Evolutionary conservation across 2,113 vertebrate genomes (phyloP).

Genomic region (Nycticryphes semicollaris): DNA sequence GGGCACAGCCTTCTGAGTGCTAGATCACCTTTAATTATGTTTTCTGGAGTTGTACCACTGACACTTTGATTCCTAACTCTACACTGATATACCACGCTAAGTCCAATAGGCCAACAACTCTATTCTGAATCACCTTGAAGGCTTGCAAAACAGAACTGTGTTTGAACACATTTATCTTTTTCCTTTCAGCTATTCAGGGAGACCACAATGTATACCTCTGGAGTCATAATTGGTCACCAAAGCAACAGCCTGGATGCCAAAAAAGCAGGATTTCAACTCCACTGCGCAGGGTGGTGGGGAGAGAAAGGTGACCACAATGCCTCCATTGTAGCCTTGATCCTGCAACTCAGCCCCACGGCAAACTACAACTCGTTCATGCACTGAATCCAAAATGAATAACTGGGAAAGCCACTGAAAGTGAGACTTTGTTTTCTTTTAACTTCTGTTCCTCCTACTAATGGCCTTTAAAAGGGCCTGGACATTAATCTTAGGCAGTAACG

Average conservation of each 20-base stretch:
- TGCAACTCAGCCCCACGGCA: neutral
- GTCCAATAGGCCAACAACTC: conserved; percentile 41
- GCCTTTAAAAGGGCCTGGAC: neutral
- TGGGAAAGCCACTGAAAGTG: conserved; percentile 14
- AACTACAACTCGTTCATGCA: neutral
- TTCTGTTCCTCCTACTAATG: neutral
- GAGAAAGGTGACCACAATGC: conserved; percentile 56
- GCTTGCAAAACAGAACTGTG: conserved; percentile 28
- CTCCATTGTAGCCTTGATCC: conserved; percentile 48
- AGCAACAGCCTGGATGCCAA: conserved; percentile 57
- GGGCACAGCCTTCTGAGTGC: conserved; percentile 5
- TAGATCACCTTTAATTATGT: conserved; percentile 55
- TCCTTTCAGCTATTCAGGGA: conserved; percentile 16
- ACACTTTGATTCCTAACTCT: conserved; percentile 39
- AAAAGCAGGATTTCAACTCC: conserved; percentile 48
- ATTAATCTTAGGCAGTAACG: neutral
- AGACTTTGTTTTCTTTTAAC: conserved; percentile 31
- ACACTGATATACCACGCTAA: neutral
- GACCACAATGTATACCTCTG: conserved; percentile 53
- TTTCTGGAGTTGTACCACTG: conserved; percentile 39
- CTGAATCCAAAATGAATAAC: conserved; percentile 43
- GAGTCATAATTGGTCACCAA: conserved; percentile 50
- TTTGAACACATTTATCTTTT: conserved; percentile 54
- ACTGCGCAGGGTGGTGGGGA: neutral
- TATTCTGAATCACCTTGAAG: conserved; percentile 56